Evolutionary conservation across 2,797 vertebrate species (phyloP).

Genomic region (Chelon auratus): DNA sequence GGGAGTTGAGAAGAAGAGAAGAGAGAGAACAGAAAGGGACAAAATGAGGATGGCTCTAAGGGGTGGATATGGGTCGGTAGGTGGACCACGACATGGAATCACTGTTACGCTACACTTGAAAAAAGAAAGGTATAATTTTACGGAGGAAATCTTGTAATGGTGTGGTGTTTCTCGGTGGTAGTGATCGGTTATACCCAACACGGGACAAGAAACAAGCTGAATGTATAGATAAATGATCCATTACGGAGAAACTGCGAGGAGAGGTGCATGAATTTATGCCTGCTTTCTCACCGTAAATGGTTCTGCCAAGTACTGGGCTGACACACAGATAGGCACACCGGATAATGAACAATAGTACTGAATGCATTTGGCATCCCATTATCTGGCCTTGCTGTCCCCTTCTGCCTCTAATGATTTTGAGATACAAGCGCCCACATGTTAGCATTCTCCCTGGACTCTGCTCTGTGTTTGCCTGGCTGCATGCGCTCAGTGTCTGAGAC

Average conservation of each 20-base stretch:
- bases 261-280: constrained; percentile 16
- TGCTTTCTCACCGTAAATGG: constrained; percentile 49
- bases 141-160: constrained; percentile 27
- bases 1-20: constrained; percentile 24
- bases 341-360: constrained; percentile 71
- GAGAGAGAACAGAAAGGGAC: constrained; percentile 31
- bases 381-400: constrained; percentile 64
- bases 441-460: constrained; percentile 43
- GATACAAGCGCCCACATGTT: constrained; percentile 51
- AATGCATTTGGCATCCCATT: constrained; percentile 70
- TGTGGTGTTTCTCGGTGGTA: constrained; percentile 13
- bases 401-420: constrained; percentile 73
- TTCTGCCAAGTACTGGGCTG: constrained; percentile 33
- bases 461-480: constrained; percentile 39
- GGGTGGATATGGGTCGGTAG: constrained; percentile 16
- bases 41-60: constrained; percentile 49
- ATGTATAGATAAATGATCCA: constrained; percentile 22
- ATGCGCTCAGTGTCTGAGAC: constrained; percentile 20
- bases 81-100: constrained; percentile 26
- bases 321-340: constrained; percentile 48
- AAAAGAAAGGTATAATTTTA: constrained; percentile 8
- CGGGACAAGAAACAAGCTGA: neutral
- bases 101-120: constrained; percentile 22
- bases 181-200: constrained; percentile 9
- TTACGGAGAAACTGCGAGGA: constrained; percentile 27